Evolutionary conservation across 2,113 vertebrate species (phyloP), one percentile per base, ranked within the genome.

Genomic region (Tachysurus fulvidraco): DNA sequence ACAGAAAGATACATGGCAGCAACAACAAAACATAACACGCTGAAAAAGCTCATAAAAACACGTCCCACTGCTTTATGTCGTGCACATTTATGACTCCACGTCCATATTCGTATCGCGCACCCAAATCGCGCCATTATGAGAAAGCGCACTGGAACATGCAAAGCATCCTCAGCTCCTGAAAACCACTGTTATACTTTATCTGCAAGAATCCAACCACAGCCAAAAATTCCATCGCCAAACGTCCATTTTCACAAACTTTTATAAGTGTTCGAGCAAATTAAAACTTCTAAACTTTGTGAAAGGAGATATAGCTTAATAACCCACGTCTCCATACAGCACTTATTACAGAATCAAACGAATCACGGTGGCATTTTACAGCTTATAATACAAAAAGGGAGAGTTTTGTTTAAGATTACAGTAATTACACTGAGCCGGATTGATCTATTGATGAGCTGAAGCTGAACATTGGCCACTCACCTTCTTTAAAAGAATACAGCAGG

Each of bases 401-500:
- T 19, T 44, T 36, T 30, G 10, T 19, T 17, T 11, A 16, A 28
- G 25, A n/a, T 74, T 7, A 2, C 46, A n/a, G 28, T 44, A 52
- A 84, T 74, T 74, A 59, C 2, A 74, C 19, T 9, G 3, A 50
- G 25, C 46, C 81, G 65, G 81, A 65, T 83, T 28, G 17, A 25
- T 60, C 23, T 10, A 84, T 21, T 21, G 55, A 57, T 74, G 8
- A 19, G 5, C 25, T 9, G 59, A 25, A 80, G 60, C 44, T 67
- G 36, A 11, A 57, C n/a, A 50, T 55, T 14, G 16, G 54, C 1
- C 23, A 93, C 95, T 73, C 96, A 98, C 97, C 97, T 98, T 96
- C 95, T 95, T 95, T 96, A 93, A 97, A 96, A 96, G 97, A 97
- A 96, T 97, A 98, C 96, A 99, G 97, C 96, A 98, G 97, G 96